Evolutionary conservation across 2,113 vertebrate species (phyloP), one percentile per base, ranked within the genome.

Genomic region (Pica pica): DNA sequence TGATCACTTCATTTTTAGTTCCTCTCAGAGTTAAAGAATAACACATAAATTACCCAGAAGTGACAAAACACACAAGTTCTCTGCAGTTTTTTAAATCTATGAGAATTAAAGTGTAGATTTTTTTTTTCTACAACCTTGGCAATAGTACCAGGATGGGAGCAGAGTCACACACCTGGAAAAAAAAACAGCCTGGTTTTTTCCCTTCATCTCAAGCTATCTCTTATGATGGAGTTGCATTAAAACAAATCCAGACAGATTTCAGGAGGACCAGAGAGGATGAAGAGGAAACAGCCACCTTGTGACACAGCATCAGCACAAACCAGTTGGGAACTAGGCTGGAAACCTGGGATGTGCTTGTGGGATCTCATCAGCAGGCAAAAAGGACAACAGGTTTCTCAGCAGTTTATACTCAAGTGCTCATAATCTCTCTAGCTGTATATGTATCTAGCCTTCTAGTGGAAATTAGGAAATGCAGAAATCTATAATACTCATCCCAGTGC

Each of bases 121-220:
- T 52, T 50, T 37, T 28, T 16, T 10, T n/a, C 23, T 33, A 19
- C 16, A 35, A 10, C 3, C 0, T 1, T 65, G 24, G 44, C 33
- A 67, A 19, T 26, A 31, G 10, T 21, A 22, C 6, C 64, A 46
- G 18, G 13, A 37, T 3, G 0, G 46, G 30, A 83, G 27, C 15
- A 63, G 26, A 27, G 23, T 46, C 63, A 47, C 2, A 3, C 33
- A 47, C 27, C 12, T 17, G 12, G 17, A 28, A 27, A 30, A 46
- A 44, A 59, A n/a, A 1, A 1, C 7, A 22, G 59, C 6, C 24
- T 46, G 5, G 0, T 47, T 68, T 55, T 47, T 11, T 6, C 21
- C 12, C 11, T 20, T 56, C 50, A 42, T 76, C 21, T 24, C 37
- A 79, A 86, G 33, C 21, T 30, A 7, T 69, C 65, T 68, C 20